Evolutionary conservation across 2,888 invertebrate genomes (phyloP), one percentile per base, ranked within the genome.

Genomic region (Eucera pruinosa): DNA sequence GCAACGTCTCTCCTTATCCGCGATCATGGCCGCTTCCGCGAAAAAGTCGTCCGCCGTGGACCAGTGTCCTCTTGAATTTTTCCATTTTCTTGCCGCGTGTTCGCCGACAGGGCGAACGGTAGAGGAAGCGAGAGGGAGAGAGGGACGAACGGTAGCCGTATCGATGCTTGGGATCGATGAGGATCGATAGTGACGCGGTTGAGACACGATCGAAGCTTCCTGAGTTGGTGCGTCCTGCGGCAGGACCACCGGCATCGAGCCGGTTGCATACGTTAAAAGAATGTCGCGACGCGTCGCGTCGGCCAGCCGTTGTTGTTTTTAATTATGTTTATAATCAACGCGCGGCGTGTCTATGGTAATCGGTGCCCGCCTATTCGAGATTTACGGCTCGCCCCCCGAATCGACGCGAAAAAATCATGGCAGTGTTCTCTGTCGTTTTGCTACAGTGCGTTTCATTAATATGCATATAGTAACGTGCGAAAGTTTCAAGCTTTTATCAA

Each of bases 241-340:
- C 82, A 87, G 90, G 91, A 91, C 91, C 92, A 91, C 92, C 91
- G 89, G 89, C 87, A 90, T 90, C 86, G 82, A 81, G 83, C 75
- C 81, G 85, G 84, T 85, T 88, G 88, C 89, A 89, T 90, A 89
- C 88, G 85, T 87, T 89, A 89, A 89, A 90, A 65, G 80, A 81
- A 82, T 82, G 81, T 78, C 11, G n/a, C n/a, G n/a, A n/a, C n/a
- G n/a, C n/a, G n/a, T n/a, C n/a, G n/a, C n/a, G n/a, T 7, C 79
- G 82, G 78, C 78, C 78, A 78, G 73, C 72, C 80, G 88, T 87
- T 89, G 90, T 90, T 91, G 89, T 91, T 92, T 92, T 92, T 91
- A 91, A 91, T 92, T 92, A 92, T 92, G 90, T 91, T 91, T 91
- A 91, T 92, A 91, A 91, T 92, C 90, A 91, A 90, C 89, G 89